Evolutionary conservation across 1,140 invertebrate species (phyloP).

Genomic region (Marisa cornuarietis): DNA sequence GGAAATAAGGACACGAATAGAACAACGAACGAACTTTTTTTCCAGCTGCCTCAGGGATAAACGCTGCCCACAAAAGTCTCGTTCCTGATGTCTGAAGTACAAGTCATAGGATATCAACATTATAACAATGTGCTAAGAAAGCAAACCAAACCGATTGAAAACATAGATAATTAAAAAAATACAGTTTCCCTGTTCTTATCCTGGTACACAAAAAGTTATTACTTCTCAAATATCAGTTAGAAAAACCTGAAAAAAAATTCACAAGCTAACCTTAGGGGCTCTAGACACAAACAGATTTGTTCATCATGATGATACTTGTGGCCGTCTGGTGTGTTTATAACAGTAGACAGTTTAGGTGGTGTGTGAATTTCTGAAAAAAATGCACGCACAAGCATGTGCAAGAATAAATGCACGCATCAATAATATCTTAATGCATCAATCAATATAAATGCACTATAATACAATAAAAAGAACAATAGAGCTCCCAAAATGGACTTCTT

Average conservation of each 20-base stretch:
- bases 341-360: constrained; percentile 48
- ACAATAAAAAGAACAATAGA: not conserved
- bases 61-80: constrained; percentile 22
- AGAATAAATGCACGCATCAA: not conserved
- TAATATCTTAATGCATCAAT: not conserved
- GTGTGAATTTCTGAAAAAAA: constrained; percentile 26
- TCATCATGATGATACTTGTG: constrained; percentile 61
- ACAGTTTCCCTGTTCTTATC: too few species aligned
- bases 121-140: not conserved
- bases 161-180: too few species aligned
- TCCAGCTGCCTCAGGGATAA: constrained; percentile 42
- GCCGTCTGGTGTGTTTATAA: constrained; percentile 51
- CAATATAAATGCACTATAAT: not conserved
- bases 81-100: constrained; percentile 36
- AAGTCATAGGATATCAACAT: not conserved
- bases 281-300: constrained; percentile 59
- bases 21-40: constrained; percentile 61
- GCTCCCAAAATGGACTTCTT: too few species aligned
- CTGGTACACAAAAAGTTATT: too few species aligned
- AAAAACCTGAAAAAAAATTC: not conserved
- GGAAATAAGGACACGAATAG: constrained; percentile 52
- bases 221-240: too few species aligned
- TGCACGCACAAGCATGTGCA: not conserved
- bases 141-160: not conserved
- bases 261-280: constrained; percentile 47